Percentiles rank a stretch among this genome's conserved stretches.
Evolutionary conservation across 1,140 invertebrate species (phyloP).

Genomic region (Probaryconus sp.): DNA sequence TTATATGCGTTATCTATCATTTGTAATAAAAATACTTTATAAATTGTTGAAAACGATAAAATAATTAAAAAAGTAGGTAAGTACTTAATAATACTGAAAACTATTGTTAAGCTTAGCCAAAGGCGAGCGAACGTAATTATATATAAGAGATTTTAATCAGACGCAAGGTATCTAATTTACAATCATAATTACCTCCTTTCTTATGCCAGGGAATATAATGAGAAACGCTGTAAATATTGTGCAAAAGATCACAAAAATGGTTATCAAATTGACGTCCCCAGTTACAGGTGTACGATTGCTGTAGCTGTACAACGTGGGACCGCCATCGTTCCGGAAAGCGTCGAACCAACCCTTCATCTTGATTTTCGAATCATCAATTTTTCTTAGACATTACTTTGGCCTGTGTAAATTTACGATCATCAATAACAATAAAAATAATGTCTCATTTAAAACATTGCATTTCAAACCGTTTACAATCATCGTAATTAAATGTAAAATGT

Average conservation of each 20-base stretch:
- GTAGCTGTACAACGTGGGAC: constrained; percentile 94
- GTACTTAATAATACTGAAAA: too few relatives aligned
- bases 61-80: too few relatives aligned
- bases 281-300: constrained; percentile 95
- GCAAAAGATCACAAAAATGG: constrained; percentile 90
- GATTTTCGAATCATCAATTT: constrained; percentile 18
- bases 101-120: too few relatives aligned
- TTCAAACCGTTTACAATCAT: too few relatives aligned
- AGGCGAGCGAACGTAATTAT: too few relatives aligned
- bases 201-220: constrained; percentile 95
- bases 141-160: too few relatives aligned
- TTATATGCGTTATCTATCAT: too few relatives aligned
- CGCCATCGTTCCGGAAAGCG: constrained; percentile 94
- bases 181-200: constrained; percentile 88
- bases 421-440: too few relatives aligned
- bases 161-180: constrained; percentile 8
- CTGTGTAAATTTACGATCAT: not conserved
- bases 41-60: too few relatives aligned
- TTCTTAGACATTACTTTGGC: not conserved
- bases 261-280: constrained; percentile 91
- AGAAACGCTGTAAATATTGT: constrained; percentile 95
- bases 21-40: too few relatives aligned
- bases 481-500: too few relatives aligned
- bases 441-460: too few relatives aligned
- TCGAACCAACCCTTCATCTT: constrained; percentile 95